These are phyloP conservation scores for Drosophila mojavensis DNA, from an alignment of 1,140 invertebrate genomes.

Conservation along the genomic window DNA sequence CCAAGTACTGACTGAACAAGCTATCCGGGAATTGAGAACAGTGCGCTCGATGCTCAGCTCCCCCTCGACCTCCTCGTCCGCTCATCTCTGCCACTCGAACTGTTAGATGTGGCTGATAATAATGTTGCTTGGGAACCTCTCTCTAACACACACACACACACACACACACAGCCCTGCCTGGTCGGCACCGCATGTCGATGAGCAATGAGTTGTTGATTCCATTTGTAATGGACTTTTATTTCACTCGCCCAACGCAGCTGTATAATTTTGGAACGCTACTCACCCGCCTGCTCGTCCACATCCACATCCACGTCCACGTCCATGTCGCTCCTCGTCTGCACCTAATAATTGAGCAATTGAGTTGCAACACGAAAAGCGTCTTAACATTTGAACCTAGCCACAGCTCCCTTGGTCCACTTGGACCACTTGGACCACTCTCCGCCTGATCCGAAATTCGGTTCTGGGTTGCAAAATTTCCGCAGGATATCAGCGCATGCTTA, in stretches of 20 bases:
- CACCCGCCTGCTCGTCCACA: not conserved
- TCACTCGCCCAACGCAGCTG: slow-evolving; percentile 69
- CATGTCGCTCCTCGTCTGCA: slow-evolving; percentile 34
- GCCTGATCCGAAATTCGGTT: slow-evolving; percentile 9
- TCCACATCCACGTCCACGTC: too few species aligned
- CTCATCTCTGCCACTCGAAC: slow-evolving; percentile 9
- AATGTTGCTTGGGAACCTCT: slow-evolving; percentile 57
- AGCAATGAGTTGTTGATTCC: slow-evolving; percentile 82
- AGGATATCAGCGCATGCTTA: slow-evolving; percentile 80
- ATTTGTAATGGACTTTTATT: slow-evolving; percentile 83
- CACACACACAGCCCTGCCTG: not conserved
- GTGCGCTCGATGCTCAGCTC: not conserved
- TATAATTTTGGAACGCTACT: slow-evolving; percentile 61
- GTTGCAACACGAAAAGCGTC: slow-evolving; percentile 80
- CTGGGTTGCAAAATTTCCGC: slow-evolving; percentile 66
- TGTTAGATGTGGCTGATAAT: slow-evolving; percentile 41
- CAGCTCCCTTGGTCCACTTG: not conserved
- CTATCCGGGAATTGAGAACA: not conserved
- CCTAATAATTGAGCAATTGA: slow-evolving; percentile 80
- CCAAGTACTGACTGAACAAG: slow-evolving; percentile 18
- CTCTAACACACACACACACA: too few species aligned
- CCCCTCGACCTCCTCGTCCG: not conserved
- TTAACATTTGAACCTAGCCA: slow-evolving; percentile 75
- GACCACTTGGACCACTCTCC: not conserved
- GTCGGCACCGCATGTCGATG: slow-evolving; percentile 57